Evolutionary conservation across 2,797 vertebrate genomes (phyloP).

Genomic region (Spheniscus humboldti): DNA sequence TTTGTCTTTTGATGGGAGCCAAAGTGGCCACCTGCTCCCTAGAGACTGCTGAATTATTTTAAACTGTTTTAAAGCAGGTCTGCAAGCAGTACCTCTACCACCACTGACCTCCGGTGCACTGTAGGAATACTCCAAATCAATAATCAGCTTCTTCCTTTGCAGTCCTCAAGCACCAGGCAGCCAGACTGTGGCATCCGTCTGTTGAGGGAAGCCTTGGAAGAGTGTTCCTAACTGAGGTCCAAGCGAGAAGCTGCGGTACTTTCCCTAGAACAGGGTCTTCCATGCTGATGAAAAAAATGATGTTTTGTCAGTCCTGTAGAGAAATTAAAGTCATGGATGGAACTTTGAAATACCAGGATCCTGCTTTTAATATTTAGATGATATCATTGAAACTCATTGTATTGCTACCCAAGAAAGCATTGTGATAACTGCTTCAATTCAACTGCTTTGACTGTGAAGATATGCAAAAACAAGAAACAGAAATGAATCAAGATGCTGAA

Average conservation of each 20-base stretch:
- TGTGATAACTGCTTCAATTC: background rate
- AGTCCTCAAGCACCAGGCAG: background rate
- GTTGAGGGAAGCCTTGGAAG: background rate
- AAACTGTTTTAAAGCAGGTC: background rate
- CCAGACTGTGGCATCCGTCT: background rate
- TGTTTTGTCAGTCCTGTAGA: background rate
- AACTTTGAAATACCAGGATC: background rate
- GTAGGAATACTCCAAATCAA: background rate
- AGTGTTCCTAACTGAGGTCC: background rate
- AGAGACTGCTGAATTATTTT: background rate
- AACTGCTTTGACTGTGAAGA: background rate
- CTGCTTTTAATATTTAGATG: constrained; percentile 23
- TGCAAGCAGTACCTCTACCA: background rate
- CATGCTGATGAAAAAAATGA: background rate
- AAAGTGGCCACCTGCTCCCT: background rate
- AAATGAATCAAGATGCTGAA: constrained; percentile 40
- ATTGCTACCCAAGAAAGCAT: constrained; percentile 9
- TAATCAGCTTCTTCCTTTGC: background rate
- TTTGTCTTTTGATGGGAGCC: background rate
- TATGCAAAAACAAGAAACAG: background rate
- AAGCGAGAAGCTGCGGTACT: background rate
- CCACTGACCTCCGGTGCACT: background rate
- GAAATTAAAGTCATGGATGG: background rate
- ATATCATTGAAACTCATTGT: background rate
- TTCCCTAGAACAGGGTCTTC: background rate